Base-by-base conservation (phyloP, 2,113 vertebrate species). In the Sorex araneus region DNA sequence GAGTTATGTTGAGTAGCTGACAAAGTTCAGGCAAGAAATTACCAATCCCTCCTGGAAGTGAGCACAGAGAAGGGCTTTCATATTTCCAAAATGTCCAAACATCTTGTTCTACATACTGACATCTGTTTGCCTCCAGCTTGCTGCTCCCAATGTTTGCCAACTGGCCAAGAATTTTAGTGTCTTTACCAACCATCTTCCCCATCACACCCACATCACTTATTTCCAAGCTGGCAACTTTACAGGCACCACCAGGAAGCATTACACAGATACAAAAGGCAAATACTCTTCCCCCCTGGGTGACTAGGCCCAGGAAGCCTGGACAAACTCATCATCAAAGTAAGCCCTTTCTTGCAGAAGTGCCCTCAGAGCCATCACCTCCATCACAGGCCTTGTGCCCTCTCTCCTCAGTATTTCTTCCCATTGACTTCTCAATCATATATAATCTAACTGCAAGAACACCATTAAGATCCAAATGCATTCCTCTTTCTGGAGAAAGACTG, bases 51-150 rank as follows among this genome's bases (percentile, higher is more conserved):
- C 88, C 96, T 95, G 92, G 80, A 94, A 94, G 66, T 89, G 76
- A 73, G 92, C 67, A 67, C 84, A 93, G 90, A 88, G 79, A 83
- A 94, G 75, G 88, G 75, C 71, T 89, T 93, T 87, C 79, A 92
- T 95, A 67, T 92, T 94, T 95, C 91, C 80, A 90, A 95, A 95
- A 90, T 89, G 94, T 93, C 94, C 96, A 91, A 93, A 94, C 83
- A 96, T 96, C 93, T 96, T 96, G 89, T 95, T 85, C 80, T 92
- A 95, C 95, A 95, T 78, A 87, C 88, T 92, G 96, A 93, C 95
- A 95, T 97, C 96, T 96, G 96, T 96, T 96, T 96, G 96, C 93
- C 93, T 97, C 88, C 95, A 96, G 96, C 93, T 95, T 95, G 90
- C 92, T 75, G 84, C 64, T 83, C 80, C 93, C 79, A 93, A 57